Base-by-base conservation (phyloP, 2,797 vertebrate genomes). In the Hydrolagus colliei region DNA sequence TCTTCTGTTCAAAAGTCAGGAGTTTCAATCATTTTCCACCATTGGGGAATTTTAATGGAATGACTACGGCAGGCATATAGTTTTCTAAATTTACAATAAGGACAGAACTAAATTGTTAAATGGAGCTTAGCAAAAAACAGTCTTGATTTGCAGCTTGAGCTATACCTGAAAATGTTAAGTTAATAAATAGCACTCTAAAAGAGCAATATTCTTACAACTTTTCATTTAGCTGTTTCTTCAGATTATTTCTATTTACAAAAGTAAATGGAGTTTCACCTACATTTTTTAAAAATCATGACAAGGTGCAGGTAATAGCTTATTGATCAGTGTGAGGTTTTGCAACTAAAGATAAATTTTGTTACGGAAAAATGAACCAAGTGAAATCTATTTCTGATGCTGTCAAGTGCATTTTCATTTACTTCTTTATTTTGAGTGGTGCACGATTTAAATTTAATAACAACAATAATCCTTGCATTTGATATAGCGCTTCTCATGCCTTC, bases 271-370 rank as follows among this genome's bases (percentile, higher is more conserved):
- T 71, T 68, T 68, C 63, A 14, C 63, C 27, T 35, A 68, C 32
- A 82, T 82, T 71, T 84, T 84, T 71, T 41, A 82, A 71, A 82
- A 71, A 52, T 18, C 79, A 84, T 16, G 68, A 71, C 79, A 84
- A 84, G 74, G 79, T 52, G 32, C 65, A 71, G 65, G 32, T 84
- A 84, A 84, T 84, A 67, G 65, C 65, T 84, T 84, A 84, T 84
- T 71, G 79, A 84, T 84, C 79, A 84, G 20, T 41, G 63, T 41
- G 63, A 10, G 2, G 79, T 68, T 68, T 71, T 84, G 32, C 65
- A 71, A 84, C 65, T 71, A 41, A 52, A 8, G 79, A 63, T 84
- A 84, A 27, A 16, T 71, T 84, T 35, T 84, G 41, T 52, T 52
- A 52, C 6, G 41, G 41, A 52, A 52, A 52, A 52, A 52, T 52